Evolutionary conservation across 2,113 vertebrate genomes (phyloP), one percentile per base, ranked within the genome.

Genomic region (Mionectes macconnelli): DNA sequence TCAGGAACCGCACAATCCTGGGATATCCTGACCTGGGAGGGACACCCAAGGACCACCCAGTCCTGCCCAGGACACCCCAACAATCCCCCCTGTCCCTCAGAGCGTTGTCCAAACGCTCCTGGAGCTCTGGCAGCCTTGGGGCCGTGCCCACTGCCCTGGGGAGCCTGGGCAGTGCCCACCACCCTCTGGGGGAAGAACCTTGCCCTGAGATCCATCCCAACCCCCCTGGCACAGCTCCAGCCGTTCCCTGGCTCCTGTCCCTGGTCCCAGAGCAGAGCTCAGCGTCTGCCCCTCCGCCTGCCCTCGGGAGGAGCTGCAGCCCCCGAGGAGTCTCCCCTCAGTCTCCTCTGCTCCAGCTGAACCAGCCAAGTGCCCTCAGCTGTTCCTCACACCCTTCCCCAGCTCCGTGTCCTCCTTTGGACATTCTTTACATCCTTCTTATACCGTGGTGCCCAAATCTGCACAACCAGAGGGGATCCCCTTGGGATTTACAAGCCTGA

Each of bases 161-260:
- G 23, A 79, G 84, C 74, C 84, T 70, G 84, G 39, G 18, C 84
- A 87, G 74, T 78, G 74, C 74, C 56, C 64, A 78, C 39, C 84
- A 69, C 0, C 84, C 84, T 87, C 53, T 66, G 63, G 73, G 84
- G 33, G 18, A 69, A 87, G 84, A 87, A 60, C 63, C 84, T 86
- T 86, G 3, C 44, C 84, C 84, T 59, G 53, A 77, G 44, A 7
- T 76, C 84, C 72, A 76, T 17, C 2, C 53, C 72, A 37, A 35
- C 35, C 1, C 50, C 50, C 82, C 60, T 66, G 69, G 5, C 59
- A 15, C 82, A 66, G 59, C 69, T n/a, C 40, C 83, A 76, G 62
- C 83, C 62, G 2, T 76, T 27, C 9, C 60, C 72, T 86, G 83
- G 84, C 7, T 35, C 52, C 84, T 68, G 83, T 9, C 56, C 67